Base-by-base conservation (phyloP, 2,797 vertebrate species). In the Bradypus variegatus region DNA sequence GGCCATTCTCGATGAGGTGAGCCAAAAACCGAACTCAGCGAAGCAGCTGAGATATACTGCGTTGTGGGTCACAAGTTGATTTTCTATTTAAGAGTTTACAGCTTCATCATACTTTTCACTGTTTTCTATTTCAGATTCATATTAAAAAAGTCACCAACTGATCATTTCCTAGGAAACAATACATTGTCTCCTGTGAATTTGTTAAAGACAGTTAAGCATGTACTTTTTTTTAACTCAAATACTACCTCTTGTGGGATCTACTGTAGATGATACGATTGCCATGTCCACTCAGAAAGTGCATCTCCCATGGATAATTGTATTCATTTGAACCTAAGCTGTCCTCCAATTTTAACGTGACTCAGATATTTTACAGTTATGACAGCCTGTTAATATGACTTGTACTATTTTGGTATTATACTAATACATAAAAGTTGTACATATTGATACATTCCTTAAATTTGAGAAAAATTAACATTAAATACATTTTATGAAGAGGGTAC, bases 1-100 rank as follows among this genome's bases (percentile, higher is more conserved):
- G 99, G 98, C 98, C 94, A 99, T 99, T 97, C 96, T 99, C 92
- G 99, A 99, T 96, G 99, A 99, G 98, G 99, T 99, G 96, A 98
- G 98, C 70, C 53, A 33, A 18, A 19, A 18, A 16, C 8, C 25
- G 19, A 31, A 75, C 9, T 77, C 50, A 8, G 2, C n/a, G 73
- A 76, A 75, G 86, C n/a, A 27, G 15, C 41, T 70, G 67, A 45
- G 70, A 14, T 69, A 14, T 69, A 21, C 50, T 77, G 23, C 2
- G 1, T 7, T 60, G 25, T n/a, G 38, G 19, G 69, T 38, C 50
- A 76, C 31, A 70, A 80, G 93, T 76, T 38, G 53, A 89, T 83
- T 92, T 89, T 77, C 18, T 67, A 69, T 48, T 38, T 83, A 84
- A 82, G 0, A 93, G 93, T 86, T 78, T 83, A 92, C 50, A 67